Base-by-base conservation (phyloP, 1,140 invertebrate genomes). In the Aradophagus sp. region DNA sequence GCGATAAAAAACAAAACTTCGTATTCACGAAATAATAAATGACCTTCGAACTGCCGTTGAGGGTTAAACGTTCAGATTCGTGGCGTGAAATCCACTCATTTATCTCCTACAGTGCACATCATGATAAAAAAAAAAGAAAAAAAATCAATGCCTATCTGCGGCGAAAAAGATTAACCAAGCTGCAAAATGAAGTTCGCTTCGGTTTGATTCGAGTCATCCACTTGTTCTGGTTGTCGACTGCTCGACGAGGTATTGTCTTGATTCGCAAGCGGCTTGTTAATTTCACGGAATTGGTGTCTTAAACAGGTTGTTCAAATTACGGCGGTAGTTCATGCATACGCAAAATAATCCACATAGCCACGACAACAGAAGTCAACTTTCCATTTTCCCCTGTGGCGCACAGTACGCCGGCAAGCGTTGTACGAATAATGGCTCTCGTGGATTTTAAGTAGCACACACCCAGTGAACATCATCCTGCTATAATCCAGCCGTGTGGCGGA, bases 391-490 rank as follows among this genome's bases (percentile, higher is more conserved):
- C 27, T 14, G 41, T 45, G 41, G 41, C 19, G 19, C 35, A 50
- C 35, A 66, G 48, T 66, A 42, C 44, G 52, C 50, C 52, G 55
- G 52, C 29, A 35, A 23, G 27, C 34, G n/a, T n/a, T n/a, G 48
- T 68, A 68, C 32, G 55, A 32, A 53, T 59, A 68, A 68, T 53
- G 48, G 47, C 48, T 61, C 55, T 61, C 47, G 47, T 68, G 55
- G 47, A 59, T 68, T 68, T 61, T 36, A 61, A 68, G 65, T 47
- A 48, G 23, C 45, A 19, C 47, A 27, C 41, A 39, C 45, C 38
- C 65, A 42, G 34, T 53, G 55, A 68, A 55, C 42, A 50, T 48
- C 47, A 61, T 38, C 47, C 42, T 44, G 44, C 44, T 62, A 55
- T 56, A 56, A 69, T 56, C 56, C 56, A 48, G 11, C 48, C 44